Evolutionary conservation across 2,888 invertebrate genomes (phyloP), one percentile per base, ranked within the genome.

Genomic region (Aphidius colemani): DNA sequence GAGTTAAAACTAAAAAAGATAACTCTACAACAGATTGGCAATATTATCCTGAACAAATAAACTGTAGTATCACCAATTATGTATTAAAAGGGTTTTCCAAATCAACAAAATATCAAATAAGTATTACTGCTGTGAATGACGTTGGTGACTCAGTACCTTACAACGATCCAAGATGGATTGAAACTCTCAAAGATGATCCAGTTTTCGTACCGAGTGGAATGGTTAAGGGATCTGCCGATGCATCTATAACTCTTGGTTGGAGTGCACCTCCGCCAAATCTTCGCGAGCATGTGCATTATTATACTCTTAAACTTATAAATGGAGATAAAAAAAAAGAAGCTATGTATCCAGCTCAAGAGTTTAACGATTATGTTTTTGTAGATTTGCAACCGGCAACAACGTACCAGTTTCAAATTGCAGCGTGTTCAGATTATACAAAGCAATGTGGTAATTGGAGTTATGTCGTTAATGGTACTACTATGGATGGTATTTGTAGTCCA

Each of bases 221-320:
- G 51, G 89, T 93, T 0, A 93, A 92, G 46, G 94, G 85, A 2
- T 86, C 85, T 11, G 86, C 87, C 7, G 84, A 85, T 10, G 90
- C 89, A 39, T 92, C 94, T 0, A 92, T 94, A 65, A 93, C 93
- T 0, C 90, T 95, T 59, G 90, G 91, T 0, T 94, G 94, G 93
- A 86, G 85, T 41, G 85, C 88, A 0, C 92, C 93, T 0, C 87
- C 89, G 0, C 79, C 84, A 0, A 84, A 89, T 18, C 84, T 91
- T 9, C 85, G 87, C 9, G 88, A 90, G 67, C 88, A 89, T 72
- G 89, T 93, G 57, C 92, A 93, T 74, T 92, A 89, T 74, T 93
- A 93, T 75, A 85, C 89, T 67, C 79, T 94, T 49, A 86, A 89
- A 67, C 89, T 90, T 6, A 78, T 74, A 79, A 61, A 84, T 78